Evolutionary conservation across 92 coral and sea anemone species (phyloP).

Genomic region (Desmophyllum pertusum): DNA sequence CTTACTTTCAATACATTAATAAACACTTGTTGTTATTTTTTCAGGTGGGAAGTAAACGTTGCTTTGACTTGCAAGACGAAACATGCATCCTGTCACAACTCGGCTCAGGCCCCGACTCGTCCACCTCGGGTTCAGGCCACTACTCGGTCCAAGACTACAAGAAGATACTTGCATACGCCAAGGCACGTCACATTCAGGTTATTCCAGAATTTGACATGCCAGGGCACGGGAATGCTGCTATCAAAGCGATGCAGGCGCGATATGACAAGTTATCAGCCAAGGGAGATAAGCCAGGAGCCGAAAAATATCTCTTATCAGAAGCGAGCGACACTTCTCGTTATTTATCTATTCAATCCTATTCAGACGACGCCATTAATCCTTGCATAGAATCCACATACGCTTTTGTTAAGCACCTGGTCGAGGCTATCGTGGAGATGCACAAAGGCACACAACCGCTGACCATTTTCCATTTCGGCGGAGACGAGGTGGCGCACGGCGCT

Average conservation of each 20-base stretch:
- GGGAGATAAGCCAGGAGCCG: slow-evolving; percentile 51
- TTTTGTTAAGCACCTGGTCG: slow-evolving; percentile 73
- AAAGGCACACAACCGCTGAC: slow-evolving; percentile 75
- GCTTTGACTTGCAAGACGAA: slow-evolving; percentile 72
- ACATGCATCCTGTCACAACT: slow-evolving; percentile 83
- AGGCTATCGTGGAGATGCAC: slow-evolving; percentile 70
- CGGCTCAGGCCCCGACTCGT: slow-evolving; percentile 86
- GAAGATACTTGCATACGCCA: slow-evolving; percentile 76
- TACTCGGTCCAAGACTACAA: slow-evolving; percentile 77
- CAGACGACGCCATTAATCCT: slow-evolving; percentile 84
- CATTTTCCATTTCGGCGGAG: slow-evolving; percentile 87
- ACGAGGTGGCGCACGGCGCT: slow-evolving; percentile 91
- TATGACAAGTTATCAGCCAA: slow-evolving; percentile 47
- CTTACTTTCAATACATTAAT: too few relatives aligned
- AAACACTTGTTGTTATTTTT: not conserved
- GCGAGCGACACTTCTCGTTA: slow-evolving; percentile 70
- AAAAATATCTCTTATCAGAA: slow-evolving; percentile 66
- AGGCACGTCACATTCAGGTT: slow-evolving; percentile 77
- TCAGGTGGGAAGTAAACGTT: slow-evolving; percentile 89
- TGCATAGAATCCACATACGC: slow-evolving; percentile 82
- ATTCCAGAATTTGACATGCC: slow-evolving; percentile 99
- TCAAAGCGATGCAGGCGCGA: slow-evolving; percentile 81
- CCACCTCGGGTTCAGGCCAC: slow-evolving; percentile 72
- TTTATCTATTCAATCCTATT: slow-evolving; percentile 74
- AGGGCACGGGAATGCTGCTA: slow-evolving; percentile 83